Percentiles rank a stretch among this genome's conserved stretches.
These are phyloP conservation scores for Urosaurus nigricauda DNA, from an alignment of 2,797 vertebrate genomes.

Conservation along the genomic window DNA sequence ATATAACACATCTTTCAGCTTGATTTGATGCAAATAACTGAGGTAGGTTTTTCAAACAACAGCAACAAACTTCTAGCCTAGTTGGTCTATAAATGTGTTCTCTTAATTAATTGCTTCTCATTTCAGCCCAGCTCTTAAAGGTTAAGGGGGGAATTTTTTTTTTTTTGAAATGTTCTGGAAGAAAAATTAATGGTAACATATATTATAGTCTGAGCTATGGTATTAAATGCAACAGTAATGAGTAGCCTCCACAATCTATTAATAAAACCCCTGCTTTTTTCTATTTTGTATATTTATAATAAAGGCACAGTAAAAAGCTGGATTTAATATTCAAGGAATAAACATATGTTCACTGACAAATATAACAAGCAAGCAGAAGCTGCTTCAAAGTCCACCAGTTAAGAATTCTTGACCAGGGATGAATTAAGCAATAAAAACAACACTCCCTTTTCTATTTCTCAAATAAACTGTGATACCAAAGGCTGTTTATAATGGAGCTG, in stretches of 20 bases:
- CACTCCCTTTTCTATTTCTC: not conserved
- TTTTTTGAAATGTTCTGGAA: not conserved
- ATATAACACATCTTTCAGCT: not conserved
- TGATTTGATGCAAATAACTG: not conserved
- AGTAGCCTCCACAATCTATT: not conserved
- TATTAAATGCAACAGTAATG: constrained; percentile 16
- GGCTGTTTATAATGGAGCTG: not conserved
- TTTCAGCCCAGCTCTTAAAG: not conserved
- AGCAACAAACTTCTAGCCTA: not conserved
- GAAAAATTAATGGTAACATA: not conserved
- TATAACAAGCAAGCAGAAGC: not conserved
- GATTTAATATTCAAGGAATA: constrained; percentile 25
- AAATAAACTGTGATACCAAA: not conserved
- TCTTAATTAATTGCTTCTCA: not conserved
- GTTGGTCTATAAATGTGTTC: not conserved
- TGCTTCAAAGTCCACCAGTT: not conserved
- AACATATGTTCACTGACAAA: not conserved
- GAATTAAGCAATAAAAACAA: not conserved
- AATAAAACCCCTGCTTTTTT: not conserved
- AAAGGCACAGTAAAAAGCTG: not conserved
- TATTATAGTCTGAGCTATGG: not conserved
- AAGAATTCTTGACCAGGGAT: not conserved
- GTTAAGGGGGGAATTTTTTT: not conserved
- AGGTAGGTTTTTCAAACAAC: not conserved
- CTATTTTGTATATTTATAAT: not conserved